A percentile compares a stretch with the other conserved stretches of the same genome.
Conservation (phyloP, 2,797 vertebrate genomes). For the Siniperca scherzeri region DNA sequence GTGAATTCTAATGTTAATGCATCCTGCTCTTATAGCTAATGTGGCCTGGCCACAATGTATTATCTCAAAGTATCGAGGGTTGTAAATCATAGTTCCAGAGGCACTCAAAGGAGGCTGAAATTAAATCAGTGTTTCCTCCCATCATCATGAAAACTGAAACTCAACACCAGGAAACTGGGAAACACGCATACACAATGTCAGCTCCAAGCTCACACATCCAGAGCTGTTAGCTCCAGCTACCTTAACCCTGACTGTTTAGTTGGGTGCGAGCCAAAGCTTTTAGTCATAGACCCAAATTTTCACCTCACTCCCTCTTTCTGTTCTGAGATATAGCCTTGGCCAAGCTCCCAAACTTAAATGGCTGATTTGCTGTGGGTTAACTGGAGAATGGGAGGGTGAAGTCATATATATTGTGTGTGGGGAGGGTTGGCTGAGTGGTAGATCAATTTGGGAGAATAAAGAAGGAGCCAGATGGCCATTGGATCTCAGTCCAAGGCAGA, state of each 20-base stretch:
- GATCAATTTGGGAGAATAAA: conserved; percentile 74
- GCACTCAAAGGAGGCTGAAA: conserved; percentile 69
- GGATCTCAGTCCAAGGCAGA: conserved; percentile 57
- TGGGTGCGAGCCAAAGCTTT: conserved; percentile 74
- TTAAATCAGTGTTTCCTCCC: conserved; percentile 80
- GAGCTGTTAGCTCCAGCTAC: conserved; percentile 63
- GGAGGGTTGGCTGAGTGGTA: conserved; percentile 65
- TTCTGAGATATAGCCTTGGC: conserved; percentile 78
- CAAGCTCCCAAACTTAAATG: conserved; percentile 73
- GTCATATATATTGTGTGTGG: conserved; percentile 71
- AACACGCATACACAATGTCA: conserved; percentile 35
- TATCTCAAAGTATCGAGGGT: conserved; percentile 65
- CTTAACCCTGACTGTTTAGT: conserved; percentile 61
- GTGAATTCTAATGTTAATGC: conserved; percentile 39
- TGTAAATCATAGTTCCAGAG: conserved; percentile 72
- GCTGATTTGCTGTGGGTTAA: conserved; percentile 77
- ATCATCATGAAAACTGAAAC: conserved; percentile 72
- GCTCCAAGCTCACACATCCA: conserved; percentile 57
- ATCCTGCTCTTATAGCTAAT: conserved; percentile 54
- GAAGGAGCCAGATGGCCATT: conserved; percentile 68
- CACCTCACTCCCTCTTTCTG: conserved; percentile 67
- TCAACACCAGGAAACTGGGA: conserved; percentile 62
- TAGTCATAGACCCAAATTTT: conserved; percentile 76
- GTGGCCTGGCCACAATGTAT: conserved; percentile 52
- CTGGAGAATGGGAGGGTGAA: conserved; percentile 69